These are phyloP conservation scores for Phymatocera aterrima DNA, from an alignment of 2,888 invertebrate species.

Conservation along the genomic window DNA sequence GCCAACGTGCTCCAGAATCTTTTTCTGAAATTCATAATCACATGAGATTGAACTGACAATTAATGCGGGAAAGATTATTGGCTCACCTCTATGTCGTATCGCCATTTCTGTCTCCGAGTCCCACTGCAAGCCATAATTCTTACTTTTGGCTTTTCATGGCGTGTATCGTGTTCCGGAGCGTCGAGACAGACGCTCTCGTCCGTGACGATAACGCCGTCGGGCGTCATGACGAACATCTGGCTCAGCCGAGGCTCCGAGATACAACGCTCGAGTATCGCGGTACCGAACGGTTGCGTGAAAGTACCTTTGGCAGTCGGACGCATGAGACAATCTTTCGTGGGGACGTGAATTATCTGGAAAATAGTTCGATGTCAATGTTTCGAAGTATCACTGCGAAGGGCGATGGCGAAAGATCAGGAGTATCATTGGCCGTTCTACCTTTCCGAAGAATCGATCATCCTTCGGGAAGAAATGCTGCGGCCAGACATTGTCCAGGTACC, in stretches of 20 bases:
- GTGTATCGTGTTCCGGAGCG: slow-evolving; percentile 77
- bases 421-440: slow-evolving; percentile 78
- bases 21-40: slow-evolving; percentile 70
- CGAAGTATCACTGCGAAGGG: background rate
- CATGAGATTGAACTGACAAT: background rate
- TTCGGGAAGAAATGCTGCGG: slow-evolving; percentile 97
- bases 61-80: background rate
- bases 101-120: slow-evolving; percentile 83
- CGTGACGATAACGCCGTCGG: slow-evolving; percentile 86
- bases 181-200: slow-evolving; percentile 93
- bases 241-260: slow-evolving; percentile 78
- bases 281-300: slow-evolving; percentile 83
- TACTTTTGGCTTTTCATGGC: slow-evolving; percentile 79
- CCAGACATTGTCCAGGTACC: slow-evolving; percentile 97
- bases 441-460: slow-evolving; percentile 91
- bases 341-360: slow-evolving; percentile 77
- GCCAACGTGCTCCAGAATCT: slow-evolving; percentile 76
- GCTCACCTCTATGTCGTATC: slow-evolving; percentile 76
- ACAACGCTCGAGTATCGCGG: slow-evolving; percentile 83
- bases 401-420: background rate
- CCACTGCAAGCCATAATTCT: slow-evolving; percentile 86
- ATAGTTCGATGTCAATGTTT: background rate
- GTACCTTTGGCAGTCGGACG: slow-evolving; percentile 79
- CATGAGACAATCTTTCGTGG: slow-evolving; percentile 79
- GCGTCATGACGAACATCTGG: slow-evolving; percentile 85